Evolutionary conservation across 2,797 vertebrate species (phyloP).

Genomic region (Clarias fuscus): DNA sequence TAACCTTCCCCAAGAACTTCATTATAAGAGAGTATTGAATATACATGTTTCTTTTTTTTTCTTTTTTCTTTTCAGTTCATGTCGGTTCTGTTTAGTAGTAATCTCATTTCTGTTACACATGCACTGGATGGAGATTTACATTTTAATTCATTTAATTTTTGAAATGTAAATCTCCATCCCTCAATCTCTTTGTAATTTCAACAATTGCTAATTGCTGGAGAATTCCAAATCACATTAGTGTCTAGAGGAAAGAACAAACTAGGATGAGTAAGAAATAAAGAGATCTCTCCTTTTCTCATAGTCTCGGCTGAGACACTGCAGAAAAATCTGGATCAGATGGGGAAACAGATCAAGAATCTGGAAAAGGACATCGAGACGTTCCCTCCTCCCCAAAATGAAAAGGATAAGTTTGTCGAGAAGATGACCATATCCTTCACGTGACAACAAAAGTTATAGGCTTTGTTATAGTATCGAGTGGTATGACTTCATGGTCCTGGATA

Average conservation of each 20-base stretch:
- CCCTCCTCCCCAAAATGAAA: conserved; percentile 77
- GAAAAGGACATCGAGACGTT: conserved; percentile 80
- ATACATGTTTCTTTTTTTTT: not conserved
- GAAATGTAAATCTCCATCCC: too few relatives aligned
- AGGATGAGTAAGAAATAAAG: not conserved
- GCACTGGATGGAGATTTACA: not conserved
- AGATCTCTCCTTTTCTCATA: conserved; percentile 45
- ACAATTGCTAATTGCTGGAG: not conserved
- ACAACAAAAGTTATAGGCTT: conserved; percentile 1
- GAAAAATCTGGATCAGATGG: conserved; percentile 84
- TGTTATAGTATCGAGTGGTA: not conserved
- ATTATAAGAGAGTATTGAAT: not conserved
- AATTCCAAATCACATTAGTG: not conserved
- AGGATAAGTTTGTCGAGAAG: conserved; percentile 80
- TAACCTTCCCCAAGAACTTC: not conserved
- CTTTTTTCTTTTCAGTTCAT: too few relatives aligned
- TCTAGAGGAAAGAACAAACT: not conserved
- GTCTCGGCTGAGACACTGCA: conserved; percentile 84
- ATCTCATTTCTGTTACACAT: not conserved
- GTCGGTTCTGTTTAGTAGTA: not conserved
- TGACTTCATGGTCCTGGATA: not conserved
- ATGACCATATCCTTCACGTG: conserved; percentile 81
- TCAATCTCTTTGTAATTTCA: too few relatives aligned
- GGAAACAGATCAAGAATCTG: conserved; percentile 76
- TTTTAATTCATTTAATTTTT: too few relatives aligned